A percentile compares a stretch with the other conserved stretches of the same genome.
Conservation (phyloP, 2,888 invertebrate species). For the Abscondita cerata region DNA sequence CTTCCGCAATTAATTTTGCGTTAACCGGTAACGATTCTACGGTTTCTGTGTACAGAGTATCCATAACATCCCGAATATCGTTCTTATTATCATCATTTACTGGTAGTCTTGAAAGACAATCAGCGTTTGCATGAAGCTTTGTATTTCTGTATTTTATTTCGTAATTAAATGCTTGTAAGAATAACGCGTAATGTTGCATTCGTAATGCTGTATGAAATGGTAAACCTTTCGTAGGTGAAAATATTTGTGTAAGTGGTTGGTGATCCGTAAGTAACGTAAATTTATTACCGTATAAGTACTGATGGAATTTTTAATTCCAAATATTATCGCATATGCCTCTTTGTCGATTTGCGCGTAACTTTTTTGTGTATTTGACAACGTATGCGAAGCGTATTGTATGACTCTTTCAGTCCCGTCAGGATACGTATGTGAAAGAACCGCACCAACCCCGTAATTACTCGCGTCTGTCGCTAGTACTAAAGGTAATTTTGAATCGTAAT, state of each 20-base stretch:
- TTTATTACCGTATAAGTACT: constrained; percentile 39
- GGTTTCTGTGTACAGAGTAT: background rate
- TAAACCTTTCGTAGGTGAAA: no score
- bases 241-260: constrained; percentile 41
- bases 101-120: background rate
- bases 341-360: constrained; percentile 22
- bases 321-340: constrained; percentile 21
- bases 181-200: background rate
- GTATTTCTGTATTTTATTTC: no score
- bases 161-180: no score
- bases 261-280: constrained; percentile 52
- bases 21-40: constrained; percentile 3
- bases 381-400: constrained; percentile 34
- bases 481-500: constrained; percentile 44
- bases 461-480: constrained; percentile 46
- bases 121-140: no score
- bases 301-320: constrained; percentile 47
- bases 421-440: constrained; percentile 5
- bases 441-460: constrained; percentile 39
- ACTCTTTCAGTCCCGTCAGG: constrained; percentile 23
- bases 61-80: background rate
- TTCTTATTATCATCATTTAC: background rate
- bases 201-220: background rate
- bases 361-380: constrained; percentile 22
- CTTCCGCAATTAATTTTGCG: constrained; percentile 8